Evolutionary conservation across 2,113 vertebrate genomes (phyloP), one percentile per base, ranked within the genome.

Genomic region (Trichechus manatus): DNA sequence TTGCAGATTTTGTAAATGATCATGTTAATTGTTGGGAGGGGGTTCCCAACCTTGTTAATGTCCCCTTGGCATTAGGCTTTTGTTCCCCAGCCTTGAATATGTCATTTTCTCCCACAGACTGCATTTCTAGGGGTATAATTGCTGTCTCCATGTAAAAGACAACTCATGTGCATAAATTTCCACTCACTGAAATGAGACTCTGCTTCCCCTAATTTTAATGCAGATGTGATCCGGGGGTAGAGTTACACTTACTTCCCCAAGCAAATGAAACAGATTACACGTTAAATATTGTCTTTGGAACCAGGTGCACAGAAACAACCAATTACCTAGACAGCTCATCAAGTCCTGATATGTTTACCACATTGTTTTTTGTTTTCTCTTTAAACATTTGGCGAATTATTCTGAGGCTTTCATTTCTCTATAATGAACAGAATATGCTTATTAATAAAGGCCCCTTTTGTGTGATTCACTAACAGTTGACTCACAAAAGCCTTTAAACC

Each of bases 241-340:
- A 78, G 96, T 97, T 92, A 84, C 20, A 81, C 93, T 89, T 93
- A 97, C 96, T 97, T 88, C 97, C 93, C 97, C 72, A 95, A 96
- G 93, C 78, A 85, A 75, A 0, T 85, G 50, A 81, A 86, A 96
- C 96, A 94, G 96, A 97, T 94, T 95, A 94, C 74, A 66, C 85
- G 95, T 92, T 98, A 97, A 98, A 98, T 97, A 96, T 94, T 88
- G 94, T 97, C 97, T 95, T 70, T 66, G 86, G 96, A 98, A 91
- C 97, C 98, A 98, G 97, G 98, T 96, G 96, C 93, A 77, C 96
- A 97, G 96, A 97, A 98, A 98, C 97, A 98, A 96, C 97, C 97
- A 98, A 98, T 98, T 98, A 98, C 98, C 97, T 97, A 97, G 97
- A 97, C 97, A 97, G 97, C 97, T 97, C 93, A 97, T 97, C 97